Conservation (phyloP, 2,797 vertebrate genomes). For the Pantherophis alleghaniensis region DNA sequence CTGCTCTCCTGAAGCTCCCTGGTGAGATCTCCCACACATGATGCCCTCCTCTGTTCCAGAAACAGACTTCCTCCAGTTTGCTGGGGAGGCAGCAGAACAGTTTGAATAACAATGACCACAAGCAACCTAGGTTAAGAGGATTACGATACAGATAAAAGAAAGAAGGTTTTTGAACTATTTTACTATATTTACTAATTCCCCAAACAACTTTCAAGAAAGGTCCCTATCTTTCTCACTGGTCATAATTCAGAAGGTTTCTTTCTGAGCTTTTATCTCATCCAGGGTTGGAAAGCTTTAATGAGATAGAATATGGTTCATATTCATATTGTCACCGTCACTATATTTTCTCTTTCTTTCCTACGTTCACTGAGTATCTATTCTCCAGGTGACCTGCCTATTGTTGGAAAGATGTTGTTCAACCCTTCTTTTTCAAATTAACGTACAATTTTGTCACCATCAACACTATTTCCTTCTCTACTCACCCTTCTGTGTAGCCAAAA, state of each 20-base stretch:
- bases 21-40: neutral
- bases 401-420: neutral
- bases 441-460: neutral
- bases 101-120: no score
- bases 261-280: neutral
- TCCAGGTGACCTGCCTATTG: neutral
- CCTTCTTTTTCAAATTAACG: neutral
- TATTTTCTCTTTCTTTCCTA: neutral
- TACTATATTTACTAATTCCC: neutral
- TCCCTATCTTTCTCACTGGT: neutral
- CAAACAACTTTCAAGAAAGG: neutral
- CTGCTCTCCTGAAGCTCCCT: neutral
- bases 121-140: neutral
- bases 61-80: neutral
- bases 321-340: neutral
- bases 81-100: neutral
- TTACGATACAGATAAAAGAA: neutral
- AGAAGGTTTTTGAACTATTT: neutral
- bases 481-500: constrained; percentile 89
- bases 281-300: neutral
- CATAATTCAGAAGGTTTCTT: neutral
- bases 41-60: neutral
- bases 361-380: no score
- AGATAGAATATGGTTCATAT: neutral
- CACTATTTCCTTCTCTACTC: neutral